Conservation (phyloP, 2,888 invertebrate species). For the Parnassius smintheus region DNA sequence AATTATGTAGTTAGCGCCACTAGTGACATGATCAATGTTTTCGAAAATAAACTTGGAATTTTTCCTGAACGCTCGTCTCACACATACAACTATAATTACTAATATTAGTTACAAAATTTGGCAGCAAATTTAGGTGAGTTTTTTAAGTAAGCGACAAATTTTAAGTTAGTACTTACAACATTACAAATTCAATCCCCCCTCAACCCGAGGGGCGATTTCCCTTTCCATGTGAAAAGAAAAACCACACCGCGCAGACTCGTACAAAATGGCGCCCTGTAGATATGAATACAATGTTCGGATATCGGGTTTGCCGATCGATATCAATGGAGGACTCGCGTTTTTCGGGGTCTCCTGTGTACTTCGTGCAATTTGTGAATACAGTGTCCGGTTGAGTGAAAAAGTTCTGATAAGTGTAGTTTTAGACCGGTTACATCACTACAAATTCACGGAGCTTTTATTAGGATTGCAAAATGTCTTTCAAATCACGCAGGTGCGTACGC, state of each 20-base stretch:
- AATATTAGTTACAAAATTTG: constrained; percentile 42
- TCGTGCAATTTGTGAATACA: constrained; percentile 64
- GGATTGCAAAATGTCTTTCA: constrained; percentile 75
- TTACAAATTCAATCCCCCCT: constrained; percentile 65
- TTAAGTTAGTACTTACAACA: constrained; percentile 42
- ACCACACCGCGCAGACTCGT: constrained; percentile 84
- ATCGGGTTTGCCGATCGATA: constrained; percentile 84
- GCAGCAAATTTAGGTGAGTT: constrained; percentile 57
- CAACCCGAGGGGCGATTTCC: constrained; percentile 74
- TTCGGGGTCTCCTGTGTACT: constrained; percentile 73
- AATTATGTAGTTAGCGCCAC: constrained; percentile 60
- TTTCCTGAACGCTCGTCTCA: constrained; percentile 56
- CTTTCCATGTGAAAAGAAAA: constrained; percentile 71
- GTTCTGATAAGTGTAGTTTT: constrained; percentile 74
- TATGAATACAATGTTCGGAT: constrained; percentile 72
- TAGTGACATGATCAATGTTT: constrained; percentile 71
- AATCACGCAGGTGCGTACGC: constrained; percentile 97
- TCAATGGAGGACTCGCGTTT: constrained; percentile 78
- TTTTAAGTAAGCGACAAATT: constrained; percentile 37
- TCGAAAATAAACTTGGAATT: constrained; percentile 76
- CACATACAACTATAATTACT: constrained; percentile 44
- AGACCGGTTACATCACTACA: constrained; percentile 76
- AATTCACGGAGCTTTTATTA: constrained; percentile 66
- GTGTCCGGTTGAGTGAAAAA: constrained; percentile 67
- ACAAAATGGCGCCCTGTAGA: constrained; percentile 84